Base-by-base conservation (phyloP, 2,888 invertebrate species). In the Thereva unica region DNA sequence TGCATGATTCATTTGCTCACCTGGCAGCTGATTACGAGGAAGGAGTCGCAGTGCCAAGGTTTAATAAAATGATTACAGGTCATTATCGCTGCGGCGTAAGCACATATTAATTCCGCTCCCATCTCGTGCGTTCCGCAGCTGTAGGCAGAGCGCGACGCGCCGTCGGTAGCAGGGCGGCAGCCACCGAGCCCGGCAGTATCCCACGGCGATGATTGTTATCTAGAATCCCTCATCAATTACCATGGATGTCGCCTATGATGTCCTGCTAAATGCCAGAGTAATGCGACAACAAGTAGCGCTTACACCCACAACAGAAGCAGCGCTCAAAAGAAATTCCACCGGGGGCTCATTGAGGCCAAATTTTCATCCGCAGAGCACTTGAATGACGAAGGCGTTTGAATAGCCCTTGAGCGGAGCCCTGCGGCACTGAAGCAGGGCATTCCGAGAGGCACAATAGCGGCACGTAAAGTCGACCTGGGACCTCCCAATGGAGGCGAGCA, bases 401-500 rank as follows among this genome's bases (percentile, higher is more conserved):
- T 50, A 41, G 61, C 9, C 12, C 59, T 54, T 45, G 57, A 35
- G n/a, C n/a, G 41, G 41, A 23, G 23, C 23, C 55, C 10, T 5
- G 37, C 8, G 47, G 37, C 42, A 59, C 47, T 12, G 57, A 47
- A 50, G 10, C 57, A 47, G 57, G 12, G 38, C 45, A 59, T 37
- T 38, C 57, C n/a, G 37, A 34, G 9, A 37, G 59, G 9, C 40
- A 61, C 50, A 49, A 61, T 50, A 49, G 41, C 61, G 50, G 23
- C 61, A 41, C 5, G 53, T 53, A 53, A 40, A 53, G 40, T 34
- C 38, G 59, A 47, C 45, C 59, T 59, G 47, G 47, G 59, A 47
- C 45, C 59, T 59, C 59, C 59, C 56, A 23, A 23, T 23, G 38
- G 47, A 59, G 59, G 49, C 35, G 59, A 59, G 59, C 59, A 59